Evolutionary conservation across 2,888 invertebrate species (phyloP).

Genomic region (Drosophila paramelanica): DNA sequence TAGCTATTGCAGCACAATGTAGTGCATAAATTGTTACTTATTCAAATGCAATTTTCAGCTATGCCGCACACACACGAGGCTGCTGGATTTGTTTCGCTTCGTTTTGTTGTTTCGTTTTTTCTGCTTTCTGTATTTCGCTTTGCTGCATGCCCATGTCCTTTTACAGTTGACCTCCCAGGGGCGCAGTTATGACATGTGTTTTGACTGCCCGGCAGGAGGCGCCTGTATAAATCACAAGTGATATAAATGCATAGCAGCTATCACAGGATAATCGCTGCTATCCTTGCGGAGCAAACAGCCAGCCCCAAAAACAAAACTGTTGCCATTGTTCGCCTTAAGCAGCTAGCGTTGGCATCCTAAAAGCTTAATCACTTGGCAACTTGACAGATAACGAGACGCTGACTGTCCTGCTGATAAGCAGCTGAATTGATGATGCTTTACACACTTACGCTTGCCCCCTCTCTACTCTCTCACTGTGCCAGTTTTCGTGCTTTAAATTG

Average conservation of each 20-base stretch:
- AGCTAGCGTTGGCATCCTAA: slow-evolving; percentile 30
- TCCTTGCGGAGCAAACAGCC: slow-evolving; percentile 22
- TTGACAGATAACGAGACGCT: slow-evolving; percentile 54
- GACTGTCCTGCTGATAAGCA: slow-evolving; percentile 55
- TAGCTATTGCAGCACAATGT: slow-evolving; percentile 20
- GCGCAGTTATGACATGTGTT: slow-evolving; percentile 62
- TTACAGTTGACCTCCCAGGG: slow-evolving; percentile 55
- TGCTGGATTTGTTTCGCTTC: slow-evolving; percentile 19
- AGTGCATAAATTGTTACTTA: slow-evolving; percentile 51
- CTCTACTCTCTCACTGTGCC: not conserved
- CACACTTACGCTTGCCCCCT: slow-evolving; percentile 4
- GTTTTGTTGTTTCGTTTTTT: slow-evolving; percentile 6
- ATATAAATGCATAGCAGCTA: slow-evolving; percentile 50
- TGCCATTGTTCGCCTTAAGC: slow-evolving; percentile 8
- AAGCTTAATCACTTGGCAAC: slow-evolving; percentile 60
- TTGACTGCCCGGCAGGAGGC: slow-evolving; percentile 1
- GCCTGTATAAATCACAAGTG: slow-evolving; percentile 36
- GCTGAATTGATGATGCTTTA: slow-evolving; percentile 59
- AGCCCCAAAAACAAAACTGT: not conserved
- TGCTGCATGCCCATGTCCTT: slow-evolving; percentile 43
- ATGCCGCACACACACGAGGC: slow-evolving; percentile 9
- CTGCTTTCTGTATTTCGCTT: slow-evolving; percentile 19
- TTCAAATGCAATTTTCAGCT: slow-evolving; percentile 61
- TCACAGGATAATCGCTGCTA: slow-evolving; percentile 35
- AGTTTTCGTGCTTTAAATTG: slow-evolving; percentile 55